Base-by-base conservation (phyloP, 2,888 invertebrate species). In the Bellardia bayeri region DNA sequence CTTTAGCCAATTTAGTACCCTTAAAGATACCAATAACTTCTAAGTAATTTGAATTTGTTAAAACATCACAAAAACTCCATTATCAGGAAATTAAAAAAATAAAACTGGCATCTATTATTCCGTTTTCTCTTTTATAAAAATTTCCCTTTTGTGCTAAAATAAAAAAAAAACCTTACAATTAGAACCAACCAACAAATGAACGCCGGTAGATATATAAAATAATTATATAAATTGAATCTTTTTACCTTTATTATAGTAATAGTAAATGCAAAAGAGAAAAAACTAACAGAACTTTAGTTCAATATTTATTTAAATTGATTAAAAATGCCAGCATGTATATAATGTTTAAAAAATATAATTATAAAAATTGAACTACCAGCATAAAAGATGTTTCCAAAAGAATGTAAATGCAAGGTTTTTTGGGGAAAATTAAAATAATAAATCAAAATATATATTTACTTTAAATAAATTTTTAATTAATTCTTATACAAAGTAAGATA, bases 291-390 rank as follows among this genome's bases (percentile, higher is more conserved):
- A 23, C 42, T 54, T 23, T 40, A 68, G 13, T 82, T 76, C 54
- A 76, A 82, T 76, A 82, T 82, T 76, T 82, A 69, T 69, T 82
- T 63, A 69, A 82, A 76, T 76, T 76, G 51, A 76, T 82, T 63
- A 69, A 16, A 82, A 76, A 42, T 30, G 16, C 16, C 51, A 69
- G 33, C 40, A 13, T 37, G 23, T 23, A 11, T 74, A 61, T 14
- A 49, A 16, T 61, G 14, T 71, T 23, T 4, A 45, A 33, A 13
- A 42, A 58, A 49, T 33, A 72, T 63, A 33, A 63, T 72, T 69
- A 61, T 14, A 63, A 64, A 81, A 33, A 51, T n/a, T 51, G 0
- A 42, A 63, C 23, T 42, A 33, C 13, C 3, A 58, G 16, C 13
- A 81, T 9, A 54, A 45, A 14, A 64, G 54, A 64, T 42, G 33